Evolutionary conservation across 2,797 vertebrate genomes (phyloP), one percentile per base, ranked within the genome.

Genomic region (Enteromius trimaculatus): DNA sequence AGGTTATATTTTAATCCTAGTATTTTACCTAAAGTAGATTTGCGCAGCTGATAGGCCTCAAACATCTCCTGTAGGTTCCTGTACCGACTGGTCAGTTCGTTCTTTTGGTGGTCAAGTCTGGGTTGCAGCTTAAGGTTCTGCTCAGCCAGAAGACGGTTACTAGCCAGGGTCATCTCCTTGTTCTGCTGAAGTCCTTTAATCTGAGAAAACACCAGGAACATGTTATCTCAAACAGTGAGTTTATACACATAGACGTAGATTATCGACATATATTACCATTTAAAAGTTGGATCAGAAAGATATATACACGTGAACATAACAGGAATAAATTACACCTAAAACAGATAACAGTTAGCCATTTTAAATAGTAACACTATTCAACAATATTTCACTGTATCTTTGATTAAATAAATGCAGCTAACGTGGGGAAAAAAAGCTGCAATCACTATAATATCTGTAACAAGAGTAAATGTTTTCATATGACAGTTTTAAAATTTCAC

Each of bases 11-110:
- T 49, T 37, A 21, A 10, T 9, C 1, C 0, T 5, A 78, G 39
- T 44, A 51, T 31, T 23, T 85, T 96, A 99, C 98, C 98, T 91
- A 99, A 88, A 42, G 95, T 95, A 89, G 98, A 97, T 89, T 97
- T 99, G 94, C 96, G 97, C 44, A 99, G 94, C 91, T 99, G 98
- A 89, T 96, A 97, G 13, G 95, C 92, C 91, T 99, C 98, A 53
- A 97, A 98, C 85, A 92, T 88, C 74, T 95, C 95, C 90, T 97
- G 98, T 1, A 99, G 96, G 29, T 94, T 89, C 85, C 90, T 92
- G 77, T 99, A 98, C 80, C 92, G 91, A 49, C 96, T 95, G 81
- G 95, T 97, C 83, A 99, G 90, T 51, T 91, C 91, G 17, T 96
- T 96, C 88, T 99, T 99, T 91, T 94, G 92, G 26, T 93, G 87